A percentile compares a stretch with the other conserved stretches of the same genome.
phyloP scores from a whole-genome alignment of 2,113 vertebrate species.

The Sitta europaea region DNA sequence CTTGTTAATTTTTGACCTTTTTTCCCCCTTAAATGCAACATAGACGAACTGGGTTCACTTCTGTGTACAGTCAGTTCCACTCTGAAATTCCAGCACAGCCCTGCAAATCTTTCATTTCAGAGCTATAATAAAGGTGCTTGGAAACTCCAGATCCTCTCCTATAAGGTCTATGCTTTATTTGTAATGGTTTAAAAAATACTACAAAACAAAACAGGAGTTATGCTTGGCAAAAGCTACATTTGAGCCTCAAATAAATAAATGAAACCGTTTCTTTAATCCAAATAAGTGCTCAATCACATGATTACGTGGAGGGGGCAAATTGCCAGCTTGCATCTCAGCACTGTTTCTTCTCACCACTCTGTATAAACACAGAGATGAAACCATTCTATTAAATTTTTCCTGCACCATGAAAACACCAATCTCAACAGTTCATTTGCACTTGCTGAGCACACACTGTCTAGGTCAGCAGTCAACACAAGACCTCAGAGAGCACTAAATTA shows the following conservation, averaged over 20 bases:
- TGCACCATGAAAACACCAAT: neutral
- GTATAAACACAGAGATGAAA: neutral
- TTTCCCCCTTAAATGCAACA: neutral
- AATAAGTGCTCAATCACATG: neutral
- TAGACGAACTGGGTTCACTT: neutral
- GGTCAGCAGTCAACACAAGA: neutral
- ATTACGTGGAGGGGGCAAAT: neutral
- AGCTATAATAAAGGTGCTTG: neutral
- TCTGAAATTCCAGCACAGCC: neutral
- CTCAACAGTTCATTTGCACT: neutral
- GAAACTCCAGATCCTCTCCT: neutral
- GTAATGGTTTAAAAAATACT: neutral
- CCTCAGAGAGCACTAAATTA: neutral
- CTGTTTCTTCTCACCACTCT: neutral
- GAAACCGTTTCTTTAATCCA: neutral
- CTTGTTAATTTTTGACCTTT: neutral
- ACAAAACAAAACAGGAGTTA: neutral
- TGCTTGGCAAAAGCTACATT: neutral
- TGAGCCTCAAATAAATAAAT: neutral
- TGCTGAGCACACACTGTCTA: neutral
- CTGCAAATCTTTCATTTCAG: neutral
- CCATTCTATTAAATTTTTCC: neutral
- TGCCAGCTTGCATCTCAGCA: neutral
- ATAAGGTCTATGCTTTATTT: accelerated
- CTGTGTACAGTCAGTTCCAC: neutral